Percentiles rank a stretch among this genome's conserved stretches.
phyloP scores from a whole-genome alignment of 2,888 invertebrate species.

The Drosophila testacea region DNA sequence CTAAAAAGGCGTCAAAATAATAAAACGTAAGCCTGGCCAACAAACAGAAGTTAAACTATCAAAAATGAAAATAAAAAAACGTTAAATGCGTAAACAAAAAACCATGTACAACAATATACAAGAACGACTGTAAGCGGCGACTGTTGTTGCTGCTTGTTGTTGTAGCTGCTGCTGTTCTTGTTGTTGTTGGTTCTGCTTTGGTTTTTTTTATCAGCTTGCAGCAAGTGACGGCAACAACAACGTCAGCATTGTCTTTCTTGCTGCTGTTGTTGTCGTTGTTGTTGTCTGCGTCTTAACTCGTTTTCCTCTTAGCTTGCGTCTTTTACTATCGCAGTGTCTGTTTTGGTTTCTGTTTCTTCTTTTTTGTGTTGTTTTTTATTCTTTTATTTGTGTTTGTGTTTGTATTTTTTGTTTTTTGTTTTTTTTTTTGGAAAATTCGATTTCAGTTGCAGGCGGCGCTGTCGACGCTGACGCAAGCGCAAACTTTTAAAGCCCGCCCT shows the following conservation, averaged over 20 bases:
- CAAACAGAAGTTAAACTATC: background rate
- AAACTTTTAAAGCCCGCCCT: slow-evolving; percentile 32
- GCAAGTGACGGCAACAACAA: slow-evolving; percentile 44
- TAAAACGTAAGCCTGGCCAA: slow-evolving; percentile 41
- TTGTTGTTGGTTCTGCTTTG: slow-evolving; percentile 36
- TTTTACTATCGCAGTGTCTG: slow-evolving; percentile 53
- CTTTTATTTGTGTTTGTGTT: slow-evolving; percentile 4
- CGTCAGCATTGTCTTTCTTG: slow-evolving; percentile 53
- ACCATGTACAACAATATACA: slow-evolving; percentile 5
- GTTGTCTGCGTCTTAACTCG: slow-evolving; percentile 68
- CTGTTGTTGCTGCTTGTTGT: slow-evolving; percentile 11
- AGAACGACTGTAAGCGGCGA: slow-evolving; percentile 37
- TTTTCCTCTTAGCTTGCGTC: slow-evolving; percentile 57
- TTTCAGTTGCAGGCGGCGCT: slow-evolving; percentile 46
- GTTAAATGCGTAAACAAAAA: slow-evolving; percentile 44
- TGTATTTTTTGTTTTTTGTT: slow-evolving; percentile 3
- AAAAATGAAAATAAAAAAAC: slow-evolving; percentile 10
- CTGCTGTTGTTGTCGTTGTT: background rate
- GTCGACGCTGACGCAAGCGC: slow-evolving; percentile 56
- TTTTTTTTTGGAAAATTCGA: slow-evolving; percentile 52
- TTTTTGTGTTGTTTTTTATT: background rate
- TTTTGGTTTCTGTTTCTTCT: slow-evolving; percentile 23
- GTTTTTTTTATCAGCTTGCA: slow-evolving; percentile 43
- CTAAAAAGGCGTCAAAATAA: slow-evolving; percentile 52
- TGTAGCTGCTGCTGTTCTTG: slow-evolving; percentile 24